phyloP scores from a whole-genome alignment of 2,888 invertebrate species.

The Callosobruchus maculatus region DNA sequence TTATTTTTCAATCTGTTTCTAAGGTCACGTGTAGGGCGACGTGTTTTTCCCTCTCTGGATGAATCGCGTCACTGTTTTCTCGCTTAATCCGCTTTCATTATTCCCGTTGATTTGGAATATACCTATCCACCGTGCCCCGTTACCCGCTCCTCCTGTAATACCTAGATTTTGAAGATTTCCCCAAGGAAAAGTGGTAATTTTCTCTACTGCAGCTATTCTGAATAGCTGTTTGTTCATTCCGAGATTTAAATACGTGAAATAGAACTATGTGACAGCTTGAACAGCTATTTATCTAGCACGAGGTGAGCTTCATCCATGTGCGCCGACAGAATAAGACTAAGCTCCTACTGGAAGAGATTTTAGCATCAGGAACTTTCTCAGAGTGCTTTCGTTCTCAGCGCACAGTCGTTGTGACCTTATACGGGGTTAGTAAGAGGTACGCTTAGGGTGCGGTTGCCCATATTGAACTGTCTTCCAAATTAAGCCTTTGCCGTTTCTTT shows the following conservation, averaged over 20 bases:
- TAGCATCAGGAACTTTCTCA: no score
- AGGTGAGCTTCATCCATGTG: background rate
- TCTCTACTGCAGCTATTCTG: background rate
- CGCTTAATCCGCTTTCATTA: background rate
- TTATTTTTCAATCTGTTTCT: background rate
- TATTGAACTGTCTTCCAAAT: no score
- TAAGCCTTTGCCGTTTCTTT: no score
- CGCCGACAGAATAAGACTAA: no score
- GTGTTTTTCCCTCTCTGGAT: background rate
- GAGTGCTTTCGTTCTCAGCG: no score
- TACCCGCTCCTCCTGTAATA: background rate
- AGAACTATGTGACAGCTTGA: background rate
- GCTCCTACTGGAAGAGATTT: no score
- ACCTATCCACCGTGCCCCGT: background rate
- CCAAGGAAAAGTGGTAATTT: background rate
- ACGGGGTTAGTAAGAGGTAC: no score
- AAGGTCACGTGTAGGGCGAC: background rate
- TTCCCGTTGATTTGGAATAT: background rate
- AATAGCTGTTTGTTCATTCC: background rate
- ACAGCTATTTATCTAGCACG: background rate
- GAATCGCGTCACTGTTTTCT: background rate
- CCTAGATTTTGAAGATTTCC: background rate
- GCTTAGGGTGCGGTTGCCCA: no score
- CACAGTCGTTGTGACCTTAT: no score
- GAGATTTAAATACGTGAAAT: background rate